Conservation (phyloP, 2,113 vertebrate species). For the Prionailurus viverrinus region DNA sequence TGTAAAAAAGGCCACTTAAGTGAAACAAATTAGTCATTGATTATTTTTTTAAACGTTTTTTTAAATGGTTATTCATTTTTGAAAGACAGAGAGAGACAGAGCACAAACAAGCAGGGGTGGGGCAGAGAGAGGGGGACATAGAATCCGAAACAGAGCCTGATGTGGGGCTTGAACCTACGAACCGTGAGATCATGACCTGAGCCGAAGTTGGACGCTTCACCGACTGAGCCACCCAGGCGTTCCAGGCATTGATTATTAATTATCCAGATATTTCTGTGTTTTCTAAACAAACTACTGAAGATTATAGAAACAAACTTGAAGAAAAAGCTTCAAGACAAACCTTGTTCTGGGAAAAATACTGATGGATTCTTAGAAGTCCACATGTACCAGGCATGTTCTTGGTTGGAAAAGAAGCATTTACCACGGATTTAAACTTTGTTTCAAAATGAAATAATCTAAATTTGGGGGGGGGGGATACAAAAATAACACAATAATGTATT, state of each 20-base stretch:
- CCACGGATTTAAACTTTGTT: background rate
- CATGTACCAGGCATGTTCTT: background rate
- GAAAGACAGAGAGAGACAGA: too few species aligned
- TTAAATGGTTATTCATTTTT: too few species aligned
- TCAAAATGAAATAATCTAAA: conserved; percentile 45
- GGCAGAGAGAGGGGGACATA: too few species aligned
- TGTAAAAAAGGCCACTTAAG: background rate
- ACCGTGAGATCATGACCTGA: too few species aligned
- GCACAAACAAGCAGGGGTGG: too few species aligned
- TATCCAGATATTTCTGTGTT: background rate
- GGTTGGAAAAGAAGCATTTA: conserved; percentile 15
- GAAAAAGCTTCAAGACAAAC: conserved; percentile 17
- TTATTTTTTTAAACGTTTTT: background rate
- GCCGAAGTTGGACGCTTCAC: too few species aligned
- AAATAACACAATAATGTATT: conserved; percentile 43
- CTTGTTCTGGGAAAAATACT: background rate
- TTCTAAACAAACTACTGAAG: background rate
- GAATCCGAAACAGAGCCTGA: too few species aligned
- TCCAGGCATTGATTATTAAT: background rate
- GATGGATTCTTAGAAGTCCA: background rate
- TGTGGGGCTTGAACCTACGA: too few species aligned
- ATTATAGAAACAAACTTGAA: background rate
- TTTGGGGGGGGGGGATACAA: conserved; percentile 12
- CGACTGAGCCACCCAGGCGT: too few species aligned
- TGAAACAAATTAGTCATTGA: conserved; percentile 20